These are phyloP conservation scores for Piliocolobus tephrosceles DNA, from an alignment of 2,113 vertebrate species.

Conservation along the genomic window DNA sequence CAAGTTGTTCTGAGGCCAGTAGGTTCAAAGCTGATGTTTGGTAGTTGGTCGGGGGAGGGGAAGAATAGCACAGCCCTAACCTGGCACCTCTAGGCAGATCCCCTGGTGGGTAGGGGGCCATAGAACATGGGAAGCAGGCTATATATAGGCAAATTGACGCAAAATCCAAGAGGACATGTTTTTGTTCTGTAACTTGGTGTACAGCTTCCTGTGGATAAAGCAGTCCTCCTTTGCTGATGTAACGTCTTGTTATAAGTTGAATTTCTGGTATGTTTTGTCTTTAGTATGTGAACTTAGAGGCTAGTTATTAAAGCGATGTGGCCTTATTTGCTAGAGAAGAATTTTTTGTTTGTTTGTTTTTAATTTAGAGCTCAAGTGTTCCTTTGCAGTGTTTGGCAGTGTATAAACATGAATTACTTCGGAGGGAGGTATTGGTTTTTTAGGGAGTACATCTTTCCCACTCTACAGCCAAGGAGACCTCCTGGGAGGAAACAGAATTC, in stretches of 20 bases:
- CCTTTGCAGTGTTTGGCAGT: neutral
- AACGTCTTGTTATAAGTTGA: neutral
- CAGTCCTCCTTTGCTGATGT: neutral
- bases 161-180: neutral
- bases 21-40: conserved; percentile 20
- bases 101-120: neutral
- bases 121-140: neutral
- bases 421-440: neutral
- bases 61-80: neutral
- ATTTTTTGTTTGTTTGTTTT: neutral
- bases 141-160: neutral
- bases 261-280: conserved; percentile 23
- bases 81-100: neutral
- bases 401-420: neutral
- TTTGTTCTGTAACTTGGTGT: conserved; percentile 21
- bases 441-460: conserved; percentile 1
- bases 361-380: conserved; percentile 24
- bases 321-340: neutral
- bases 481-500: conserved; percentile 25
- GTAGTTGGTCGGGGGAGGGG: neutral
- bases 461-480: neutral
- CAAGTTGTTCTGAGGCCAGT: neutral
- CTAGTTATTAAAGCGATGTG: neutral
- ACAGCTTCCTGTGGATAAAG: neutral
- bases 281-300: neutral